These are phyloP conservation scores for Onychomys arenicola DNA, from an alignment of 2,797 vertebrate genomes.

Conservation along the genomic window DNA sequence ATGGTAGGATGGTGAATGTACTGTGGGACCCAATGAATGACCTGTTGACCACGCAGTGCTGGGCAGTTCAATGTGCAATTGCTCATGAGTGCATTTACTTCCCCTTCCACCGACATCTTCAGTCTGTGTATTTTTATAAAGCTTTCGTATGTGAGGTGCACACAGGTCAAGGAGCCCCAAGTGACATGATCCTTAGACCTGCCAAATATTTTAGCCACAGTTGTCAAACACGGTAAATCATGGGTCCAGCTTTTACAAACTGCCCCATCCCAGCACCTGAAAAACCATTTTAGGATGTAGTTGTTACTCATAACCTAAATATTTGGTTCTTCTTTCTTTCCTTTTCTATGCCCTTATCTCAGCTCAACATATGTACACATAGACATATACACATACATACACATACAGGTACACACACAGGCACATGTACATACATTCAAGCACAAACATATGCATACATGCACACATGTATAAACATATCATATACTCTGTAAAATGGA, in stretches of 20 bases:
- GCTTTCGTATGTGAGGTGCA: neutral
- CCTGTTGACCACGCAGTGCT: neutral
- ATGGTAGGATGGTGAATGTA: neutral
- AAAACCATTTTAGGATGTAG: neutral
- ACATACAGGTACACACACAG: neutral
- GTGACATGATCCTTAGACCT: neutral
- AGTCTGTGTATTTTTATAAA: neutral
- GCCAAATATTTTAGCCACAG: neutral
- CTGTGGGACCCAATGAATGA: neutral
- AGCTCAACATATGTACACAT: neutral
- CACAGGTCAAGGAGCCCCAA: neutral
- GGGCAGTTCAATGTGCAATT: neutral
- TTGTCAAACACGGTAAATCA: neutral
- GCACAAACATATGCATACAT: neutral
- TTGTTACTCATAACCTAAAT: neutral
- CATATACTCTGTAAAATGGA: neutral
- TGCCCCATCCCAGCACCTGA: accelerated
- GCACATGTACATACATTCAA: too few relatives aligned
- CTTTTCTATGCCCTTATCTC: neutral
- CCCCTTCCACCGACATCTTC: neutral
- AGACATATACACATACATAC: neutral
- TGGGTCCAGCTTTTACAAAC: neutral
- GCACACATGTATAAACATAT: neutral
- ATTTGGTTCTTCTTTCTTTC: neutral
- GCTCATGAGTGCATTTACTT: neutral